Evolutionary conservation across 2,113 vertebrate genomes (phyloP).

Genomic region (Dasyurus viverrinus): DNA sequence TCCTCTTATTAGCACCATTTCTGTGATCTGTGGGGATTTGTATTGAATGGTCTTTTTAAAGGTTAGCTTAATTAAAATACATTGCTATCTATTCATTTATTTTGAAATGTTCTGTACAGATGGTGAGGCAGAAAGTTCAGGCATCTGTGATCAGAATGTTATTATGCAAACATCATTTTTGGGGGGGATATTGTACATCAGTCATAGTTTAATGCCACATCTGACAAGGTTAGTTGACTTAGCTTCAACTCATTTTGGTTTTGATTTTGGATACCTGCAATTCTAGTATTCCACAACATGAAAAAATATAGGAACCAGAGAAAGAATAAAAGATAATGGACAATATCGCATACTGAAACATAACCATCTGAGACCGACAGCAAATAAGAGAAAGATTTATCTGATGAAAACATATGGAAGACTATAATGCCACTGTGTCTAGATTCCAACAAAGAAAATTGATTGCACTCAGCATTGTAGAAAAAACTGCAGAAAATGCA

Average conservation of each 20-base stretch:
- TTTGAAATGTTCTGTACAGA: constrained; percentile 29
- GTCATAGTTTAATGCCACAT: constrained; percentile 31
- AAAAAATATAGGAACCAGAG: accelerated
- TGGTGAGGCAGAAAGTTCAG: constrained; percentile 30
- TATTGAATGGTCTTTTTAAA: constrained; percentile 52
- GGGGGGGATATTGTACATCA: constrained; percentile 21
- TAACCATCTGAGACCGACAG: background rate
- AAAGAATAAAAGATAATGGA: background rate
- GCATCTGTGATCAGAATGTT: constrained; percentile 45
- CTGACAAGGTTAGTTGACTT: constrained; percentile 22
- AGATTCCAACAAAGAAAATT: background rate
- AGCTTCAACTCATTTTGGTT: constrained; percentile 22
- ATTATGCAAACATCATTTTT: constrained; percentile 16
- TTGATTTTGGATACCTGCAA: constrained; percentile 3
- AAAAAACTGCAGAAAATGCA: background rate
- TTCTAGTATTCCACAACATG: background rate
- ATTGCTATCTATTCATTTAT: constrained; percentile 43
- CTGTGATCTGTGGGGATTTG: constrained; percentile 25
- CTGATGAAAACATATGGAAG: background rate
- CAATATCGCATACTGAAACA: background rate
- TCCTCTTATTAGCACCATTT: constrained; percentile 9
- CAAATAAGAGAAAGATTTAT: background rate
- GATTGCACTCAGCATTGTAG: background rate
- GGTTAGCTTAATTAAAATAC: constrained; percentile 61
- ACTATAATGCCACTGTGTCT: background rate